These are phyloP conservation scores for Datnioides undecimradiatus DNA, from an alignment of 2,113 vertebrate genomes.

Conservation along the genomic window DNA sequence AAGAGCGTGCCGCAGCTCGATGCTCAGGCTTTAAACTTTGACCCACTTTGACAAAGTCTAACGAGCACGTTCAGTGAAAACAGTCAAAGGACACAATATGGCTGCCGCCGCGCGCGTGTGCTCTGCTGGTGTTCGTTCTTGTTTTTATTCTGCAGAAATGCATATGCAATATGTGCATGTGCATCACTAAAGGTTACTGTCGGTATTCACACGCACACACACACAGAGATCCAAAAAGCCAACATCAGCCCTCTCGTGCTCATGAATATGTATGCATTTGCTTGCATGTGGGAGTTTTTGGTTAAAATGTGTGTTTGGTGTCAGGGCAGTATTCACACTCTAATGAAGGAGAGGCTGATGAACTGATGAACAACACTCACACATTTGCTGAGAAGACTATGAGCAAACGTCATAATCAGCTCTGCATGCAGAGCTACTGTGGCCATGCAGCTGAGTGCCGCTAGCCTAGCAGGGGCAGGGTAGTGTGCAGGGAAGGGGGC, in stretches of 20 bases:
- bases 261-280: background rate
- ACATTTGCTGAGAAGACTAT: background rate
- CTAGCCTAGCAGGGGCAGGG: constrained; percentile 18
- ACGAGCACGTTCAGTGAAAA: background rate
- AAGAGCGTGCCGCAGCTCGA: background rate
- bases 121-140: background rate
- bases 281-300: background rate
- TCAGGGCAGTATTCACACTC: constrained; percentile 11
- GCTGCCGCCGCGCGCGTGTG: background rate
- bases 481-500: background rate
- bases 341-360: constrained; percentile 15
- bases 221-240: background rate
- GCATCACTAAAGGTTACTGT: background rate
- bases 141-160: background rate
- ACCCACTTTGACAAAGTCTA: background rate
- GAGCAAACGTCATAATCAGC: background rate
- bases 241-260: background rate
- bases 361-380: constrained; percentile 15
- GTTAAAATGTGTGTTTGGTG: background rate
- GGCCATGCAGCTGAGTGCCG: background rate
- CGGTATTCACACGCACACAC: background rate
- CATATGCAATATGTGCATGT: background rate
- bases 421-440: background rate
- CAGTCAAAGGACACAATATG: too few species aligned
- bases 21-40: background rate